Percentiles rank a stretch among this genome's conserved stretches.
These are phyloP conservation scores for Erebia epiphron DNA, from an alignment of 2,888 invertebrate species.

Conservation along the genomic window DNA sequence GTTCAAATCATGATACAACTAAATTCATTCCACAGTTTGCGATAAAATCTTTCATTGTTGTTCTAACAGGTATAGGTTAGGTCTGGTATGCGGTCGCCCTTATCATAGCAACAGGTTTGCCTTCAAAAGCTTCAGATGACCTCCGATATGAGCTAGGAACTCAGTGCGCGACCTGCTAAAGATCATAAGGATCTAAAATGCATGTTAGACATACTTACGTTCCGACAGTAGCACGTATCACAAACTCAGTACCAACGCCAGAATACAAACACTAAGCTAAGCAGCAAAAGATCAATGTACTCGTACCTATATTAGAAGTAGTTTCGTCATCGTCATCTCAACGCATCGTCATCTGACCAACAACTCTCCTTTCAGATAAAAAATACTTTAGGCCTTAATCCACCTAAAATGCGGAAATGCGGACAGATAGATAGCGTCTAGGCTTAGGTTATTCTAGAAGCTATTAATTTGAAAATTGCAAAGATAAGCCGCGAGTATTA, in stretches of 20 bases:
- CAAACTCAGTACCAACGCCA: no score
- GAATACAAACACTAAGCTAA: not conserved
- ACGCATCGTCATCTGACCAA: no score
- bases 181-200: constrained; percentile 18
- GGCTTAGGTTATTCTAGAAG: no score
- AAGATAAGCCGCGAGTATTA: no score
- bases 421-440: no score
- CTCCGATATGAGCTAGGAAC: constrained; percentile 47
- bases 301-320: no score
- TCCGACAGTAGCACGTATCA: not conserved
- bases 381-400: no score
- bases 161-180: constrained; percentile 41
- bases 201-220: not conserved
- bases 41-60: constrained; percentile 34
- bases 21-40: constrained; percentile 27
- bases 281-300: not conserved
- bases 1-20: constrained; percentile 19
- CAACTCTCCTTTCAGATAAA: no score
- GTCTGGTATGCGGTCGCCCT: constrained; percentile 40
- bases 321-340: no score
- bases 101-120: constrained; percentile 48
- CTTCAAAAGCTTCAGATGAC: constrained; percentile 49
- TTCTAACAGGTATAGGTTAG: constrained; percentile 32
- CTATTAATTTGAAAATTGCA: no score
- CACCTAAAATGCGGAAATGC: no score